A percentile compares a stretch with the other conserved stretches of the same genome.
These are phyloP conservation scores for Venustoraphidia nigricollis DNA, from an alignment of 2,888 invertebrate species.

Conservation along the genomic window DNA sequence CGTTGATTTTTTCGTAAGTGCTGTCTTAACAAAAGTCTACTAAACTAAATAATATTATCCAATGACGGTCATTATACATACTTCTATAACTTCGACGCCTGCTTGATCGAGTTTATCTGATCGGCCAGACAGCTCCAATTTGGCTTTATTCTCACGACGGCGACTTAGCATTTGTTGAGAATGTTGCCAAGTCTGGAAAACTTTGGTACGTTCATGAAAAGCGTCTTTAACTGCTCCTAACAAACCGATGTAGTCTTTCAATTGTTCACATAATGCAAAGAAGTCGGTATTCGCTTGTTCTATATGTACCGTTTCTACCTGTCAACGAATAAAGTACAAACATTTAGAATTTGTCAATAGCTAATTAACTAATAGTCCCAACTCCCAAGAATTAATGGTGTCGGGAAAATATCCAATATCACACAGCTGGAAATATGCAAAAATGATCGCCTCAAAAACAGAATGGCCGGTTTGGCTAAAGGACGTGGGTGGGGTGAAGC, in stretches of 20 bases:
- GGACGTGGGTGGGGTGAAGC: too few species aligned
- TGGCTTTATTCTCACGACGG: conserved; percentile 86
- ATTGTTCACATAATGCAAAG: conserved; percentile 81
- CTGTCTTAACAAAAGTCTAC: background rate
- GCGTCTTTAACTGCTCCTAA: conserved; percentile 79
- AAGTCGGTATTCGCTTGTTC: conserved; percentile 94
- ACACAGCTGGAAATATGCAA: too few species aligned
- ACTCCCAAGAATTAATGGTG: too few species aligned
- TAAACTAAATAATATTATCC: too few species aligned
- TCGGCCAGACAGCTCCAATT: conserved; percentile 78
- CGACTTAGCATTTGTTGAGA: conserved; percentile 88
- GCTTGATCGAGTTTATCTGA: conserved; percentile 82
- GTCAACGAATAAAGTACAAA: conserved; percentile 6
- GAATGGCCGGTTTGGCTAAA: too few species aligned
- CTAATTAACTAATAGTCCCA: too few species aligned
- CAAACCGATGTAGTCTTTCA: conserved; percentile 87
- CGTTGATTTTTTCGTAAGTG: too few species aligned
- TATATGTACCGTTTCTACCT: conserved; percentile 73
- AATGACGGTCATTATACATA: conserved; percentile 22
- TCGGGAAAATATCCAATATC: too few species aligned
- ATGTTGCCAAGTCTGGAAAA: conserved; percentile 96
- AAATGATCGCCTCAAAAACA: too few species aligned
- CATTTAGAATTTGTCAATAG: too few species aligned
- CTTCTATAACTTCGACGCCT: conserved; percentile 83
- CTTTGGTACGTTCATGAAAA: conserved; percentile 61